Base-by-base conservation (phyloP, 2,888 invertebrate genomes). In the Melanostoma scalare region DNA sequence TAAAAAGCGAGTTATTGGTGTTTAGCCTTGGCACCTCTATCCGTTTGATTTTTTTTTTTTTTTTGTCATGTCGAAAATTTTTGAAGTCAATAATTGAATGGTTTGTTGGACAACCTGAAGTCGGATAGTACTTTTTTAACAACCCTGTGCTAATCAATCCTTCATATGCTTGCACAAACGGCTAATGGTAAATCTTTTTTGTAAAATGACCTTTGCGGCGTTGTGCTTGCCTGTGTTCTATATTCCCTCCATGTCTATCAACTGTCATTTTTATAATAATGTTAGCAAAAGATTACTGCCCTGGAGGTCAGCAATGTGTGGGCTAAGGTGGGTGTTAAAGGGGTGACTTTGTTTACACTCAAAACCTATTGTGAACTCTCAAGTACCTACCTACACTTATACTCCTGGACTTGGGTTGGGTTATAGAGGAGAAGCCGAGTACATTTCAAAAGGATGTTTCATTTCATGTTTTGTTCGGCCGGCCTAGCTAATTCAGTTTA, bases 251-350 rank as follows among this genome's bases (percentile, higher is more conserved):
- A 52, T 55, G 58, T 79, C 61, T 61, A 53, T 79, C 52, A 77
- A 38, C 60, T 35, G 78, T 72, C 60, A 53, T 44, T 46, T 50
- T 63, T 48, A 67, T 55, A 52, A 58, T 48, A 67, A 79, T 68
- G 60, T 61, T 42, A 50, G 79, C 60, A 55, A 79, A 55, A 61
- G 68, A 79, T 69, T 73, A 48, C 61, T 42, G 38, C 68, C 44
- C 73, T 73, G 46, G 79, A 80, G 80, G 75, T 80, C 80, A 75
- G 60, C 75, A 38, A 42, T 75, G 80, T 71, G 20, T 20, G 60
- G 69, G 52, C 38, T 42, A 20, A 20, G 4, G 20, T 3, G 38
- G n/a, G 31, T 63, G 63, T 63, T 50, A 63, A 63, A 50, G 30
- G 63, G 48, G 48, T 36, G 48, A 63, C 38, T 38, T 50, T 38